A percentile compares a stretch with the other conserved stretches of the same genome.
Conservation (phyloP, 1,140 invertebrate genomes). For the Drosophila elegans region DNA sequence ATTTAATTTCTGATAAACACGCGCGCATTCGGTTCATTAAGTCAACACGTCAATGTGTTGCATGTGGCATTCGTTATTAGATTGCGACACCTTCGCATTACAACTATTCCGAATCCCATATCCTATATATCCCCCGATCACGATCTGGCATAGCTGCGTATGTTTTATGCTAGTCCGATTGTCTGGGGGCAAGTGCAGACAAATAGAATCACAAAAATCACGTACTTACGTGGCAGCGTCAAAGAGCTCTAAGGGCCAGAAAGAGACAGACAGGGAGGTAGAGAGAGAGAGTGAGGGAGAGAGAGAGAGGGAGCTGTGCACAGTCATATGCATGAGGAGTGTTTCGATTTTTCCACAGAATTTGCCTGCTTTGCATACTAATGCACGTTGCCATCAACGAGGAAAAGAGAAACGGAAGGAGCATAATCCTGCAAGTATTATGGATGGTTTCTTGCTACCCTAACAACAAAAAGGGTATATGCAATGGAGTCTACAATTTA, state of each 20-base stretch:
- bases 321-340: slow-evolving; percentile 52
- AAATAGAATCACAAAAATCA: slow-evolving; percentile 76
- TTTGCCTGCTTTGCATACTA: slow-evolving; percentile 74
- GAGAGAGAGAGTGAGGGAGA: slow-evolving; percentile 1
- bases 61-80: slow-evolving; percentile 76
- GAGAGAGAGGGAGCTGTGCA: slow-evolving; percentile 1
- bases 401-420: slow-evolving; percentile 36
- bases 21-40: slow-evolving; percentile 77
- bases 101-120: slow-evolving; percentile 13
- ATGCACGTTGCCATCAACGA: slow-evolving; percentile 33
- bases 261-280: background rate
- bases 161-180: slow-evolving; percentile 45
- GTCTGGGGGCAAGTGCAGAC: slow-evolving; percentile 58
- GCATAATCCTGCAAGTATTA: slow-evolving; percentile 37
- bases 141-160: slow-evolving; percentile 26
- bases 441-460: slow-evolving; percentile 13
- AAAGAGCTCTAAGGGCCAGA: slow-evolving; percentile 6
- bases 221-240: slow-evolving; percentile 53
- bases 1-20: slow-evolving; percentile 84
- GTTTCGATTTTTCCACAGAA: slow-evolving; percentile 58
- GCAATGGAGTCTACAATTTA: background rate
- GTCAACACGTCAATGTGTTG: slow-evolving; percentile 76
- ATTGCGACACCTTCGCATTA: slow-evolving; percentile 40
- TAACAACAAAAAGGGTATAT: background rate
- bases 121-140: slow-evolving; percentile 19